Base-by-base conservation (phyloP, 2,888 invertebrate genomes). In the Coelopa pilipes region DNA sequence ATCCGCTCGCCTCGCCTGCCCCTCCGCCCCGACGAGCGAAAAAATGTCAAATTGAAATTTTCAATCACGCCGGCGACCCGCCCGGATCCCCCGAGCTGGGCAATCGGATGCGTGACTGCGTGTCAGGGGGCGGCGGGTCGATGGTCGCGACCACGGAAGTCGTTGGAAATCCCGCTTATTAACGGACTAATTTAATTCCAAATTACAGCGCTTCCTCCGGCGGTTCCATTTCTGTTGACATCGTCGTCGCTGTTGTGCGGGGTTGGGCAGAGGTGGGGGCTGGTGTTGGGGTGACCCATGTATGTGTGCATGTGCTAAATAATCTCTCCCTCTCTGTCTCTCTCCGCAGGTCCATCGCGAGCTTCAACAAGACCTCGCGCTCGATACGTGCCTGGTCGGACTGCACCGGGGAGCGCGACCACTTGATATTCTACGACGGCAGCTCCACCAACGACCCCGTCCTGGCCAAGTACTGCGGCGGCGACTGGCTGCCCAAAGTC, bases 381-480 rank as follows among this genome's bases (percentile, higher is more conserved):
- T 92, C 91, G 49, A 90, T 95, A 81, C 91, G 92, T 76, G 94
- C 94, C 72, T 95, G 95, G 95, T 87, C 88, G 68, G 94, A 94
- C 83, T 96, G 96, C 85, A 93, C 94, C 0, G 92, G 93, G 2
- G 93, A 94, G 84, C 90, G 93, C 67, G 96, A 96, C 87, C 92
- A 94, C 79, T 89, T 96, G 74, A 93, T 95, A 80, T 93, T 96
- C 86, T 94, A 94, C 86, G 96, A 96, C 86, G 96, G 96, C 73
- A 92, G 93, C 69, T 91, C 92, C 53, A 92, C 93, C 15, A 94
- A 95, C 84, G 94, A 95, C 88, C 93, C 94, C 10, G 93, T 96
- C 70, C 89, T 96, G 81, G 91, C 95, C 77, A 93, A 94, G 85
- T 96, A 95, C 88, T 96, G 96, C 86, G 96, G 96, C 15, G 95